A percentile compares a stretch with the other conserved stretches of the same genome.
phyloP scores from a whole-genome alignment of 2,797 vertebrate species.

The Liasis olivaceus region DNA sequence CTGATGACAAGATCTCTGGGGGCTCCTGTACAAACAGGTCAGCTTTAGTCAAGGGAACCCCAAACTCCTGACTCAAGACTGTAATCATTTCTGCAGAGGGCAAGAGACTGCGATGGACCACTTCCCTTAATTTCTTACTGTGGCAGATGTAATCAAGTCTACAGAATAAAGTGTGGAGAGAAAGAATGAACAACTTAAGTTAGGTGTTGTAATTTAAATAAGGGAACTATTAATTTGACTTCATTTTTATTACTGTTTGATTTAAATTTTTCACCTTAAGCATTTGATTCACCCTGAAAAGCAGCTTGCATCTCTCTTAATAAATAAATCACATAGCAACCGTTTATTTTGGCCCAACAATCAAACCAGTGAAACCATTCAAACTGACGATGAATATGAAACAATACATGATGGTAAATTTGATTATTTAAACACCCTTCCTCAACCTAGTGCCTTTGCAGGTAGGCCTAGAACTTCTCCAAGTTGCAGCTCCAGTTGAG shows the following conservation, averaged over 20 bases:
- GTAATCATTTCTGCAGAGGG: conserved; percentile 82
- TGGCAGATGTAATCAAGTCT: conserved; percentile 78
- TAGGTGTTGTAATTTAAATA: not conserved
- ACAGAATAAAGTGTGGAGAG: not conserved
- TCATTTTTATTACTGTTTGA: not conserved
- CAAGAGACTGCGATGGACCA: conserved; percentile 74
- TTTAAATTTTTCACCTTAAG: not conserved
- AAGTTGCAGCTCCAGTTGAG: not conserved
- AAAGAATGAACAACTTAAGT: not conserved
- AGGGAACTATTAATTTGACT: not conserved
- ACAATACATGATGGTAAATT: not conserved
- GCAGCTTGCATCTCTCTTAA: not conserved
- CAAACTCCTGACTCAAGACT: conserved; percentile 75
- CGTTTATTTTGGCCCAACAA: not conserved
- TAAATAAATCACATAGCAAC: not conserved
- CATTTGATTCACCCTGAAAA: not conserved
- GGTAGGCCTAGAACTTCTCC: not conserved
- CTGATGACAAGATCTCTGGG: not conserved
- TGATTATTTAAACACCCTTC: not conserved
- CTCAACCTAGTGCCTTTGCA: not conserved
- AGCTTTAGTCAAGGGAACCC: conserved; percentile 52
- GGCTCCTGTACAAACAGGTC: conserved; percentile 37
- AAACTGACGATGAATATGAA: not conserved
- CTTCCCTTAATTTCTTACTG: conserved; percentile 71
- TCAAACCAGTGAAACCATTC: not conserved